Evolutionary conservation across 2,888 invertebrate species (phyloP), one percentile per base, ranked within the genome.

Genomic region (Mellilla xanthometata): DNA sequence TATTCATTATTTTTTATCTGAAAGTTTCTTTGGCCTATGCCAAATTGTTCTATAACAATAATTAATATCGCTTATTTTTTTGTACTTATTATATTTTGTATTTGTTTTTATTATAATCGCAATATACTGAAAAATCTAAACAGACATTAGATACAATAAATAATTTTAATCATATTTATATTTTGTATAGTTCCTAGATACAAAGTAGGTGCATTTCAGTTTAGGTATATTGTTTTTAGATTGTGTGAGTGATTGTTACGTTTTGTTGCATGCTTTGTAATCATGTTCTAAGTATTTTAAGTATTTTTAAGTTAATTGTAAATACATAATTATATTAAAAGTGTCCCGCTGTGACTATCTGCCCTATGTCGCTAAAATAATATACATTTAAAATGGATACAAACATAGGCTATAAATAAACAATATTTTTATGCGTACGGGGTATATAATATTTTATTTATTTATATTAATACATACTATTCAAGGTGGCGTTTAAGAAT

Each of bases 191-290:
- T 86, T 85, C 84, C 84, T 85, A 83, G 81, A 65, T 62, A 62
- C 75, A 55, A 65, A 68, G 72, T 85, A 85, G 85, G 81, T 84
- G 86, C 87, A 85, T 86, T 85, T 88, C 83, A 72, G 64, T 66
- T 76, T 72, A 44, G 39, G 22, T 36, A 44, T 39, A 45, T 24
- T 72, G 65, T 59, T 63, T 49, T 54, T 49, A 52, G 61, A 58
- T 58, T 56, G 61, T 54, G 58, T 56, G 50, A 58, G 47, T 52
- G 50, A 60, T 62, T 64, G 64, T 65, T 60, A n/a, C n/a, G 68
- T 68, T 61, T 53, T 66, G 53, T 61, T 54, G 62, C 57, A 42
- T 48, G 55, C 57, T 54, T 49, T 52, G 41, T 47, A 44, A 52
- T 42, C 26, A 39, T 35, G 39, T 39, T 35, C 15, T 31, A 32